Evolutionary conservation across 2,888 invertebrate species (phyloP), one percentile per base, ranked within the genome.

Genomic region (Ophioninae sp.): DNA sequence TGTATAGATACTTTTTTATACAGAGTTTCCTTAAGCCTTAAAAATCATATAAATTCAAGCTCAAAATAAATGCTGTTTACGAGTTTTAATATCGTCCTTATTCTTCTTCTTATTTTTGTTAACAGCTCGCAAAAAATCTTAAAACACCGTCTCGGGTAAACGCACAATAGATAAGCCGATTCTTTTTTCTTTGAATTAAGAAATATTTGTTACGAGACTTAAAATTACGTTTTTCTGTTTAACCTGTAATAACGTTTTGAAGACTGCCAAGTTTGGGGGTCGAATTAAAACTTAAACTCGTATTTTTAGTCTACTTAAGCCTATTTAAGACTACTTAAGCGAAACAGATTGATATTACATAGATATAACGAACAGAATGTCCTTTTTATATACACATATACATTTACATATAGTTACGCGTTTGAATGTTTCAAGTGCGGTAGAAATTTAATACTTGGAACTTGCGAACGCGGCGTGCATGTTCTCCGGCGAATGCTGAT

Each of bases 361-460:
- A 50, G 50, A 17, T 50, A 50, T 50, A 50, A 50, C 50, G 50
- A 13, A 50, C 17, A 50, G 2, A 17, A 17, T 50, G 50, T 50
- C 13, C 50, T 50, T 50, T 50, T 50, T 50, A 13, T 17, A 50
- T 6, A 50, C 50, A 50, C 17, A 50, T 50, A 13, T 50, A 50
- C 10, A 44, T 50, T 17, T 17, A 17, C 17, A 6, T 50, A 50
- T 50, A 6, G 50, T 17, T 5, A 50, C 30, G 30, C 30, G 62
- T 62, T 5, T 30, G 30, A 39, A 39, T 65, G 41, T 41, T 10
- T 20, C 30, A 8, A 37, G 41, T n/a, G 41, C 20, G 39, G 64
- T 57, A 41, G 79, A 61, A 79, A 79, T 73, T 79, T 73, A 79
- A 79, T 79, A 67, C 73, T 67, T 13, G 73, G 30, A 79, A 73